Evolutionary conservation across 2,113 vertebrate genomes (phyloP), one percentile per base, ranked within the genome.

Genomic region (Esox niger): DNA sequence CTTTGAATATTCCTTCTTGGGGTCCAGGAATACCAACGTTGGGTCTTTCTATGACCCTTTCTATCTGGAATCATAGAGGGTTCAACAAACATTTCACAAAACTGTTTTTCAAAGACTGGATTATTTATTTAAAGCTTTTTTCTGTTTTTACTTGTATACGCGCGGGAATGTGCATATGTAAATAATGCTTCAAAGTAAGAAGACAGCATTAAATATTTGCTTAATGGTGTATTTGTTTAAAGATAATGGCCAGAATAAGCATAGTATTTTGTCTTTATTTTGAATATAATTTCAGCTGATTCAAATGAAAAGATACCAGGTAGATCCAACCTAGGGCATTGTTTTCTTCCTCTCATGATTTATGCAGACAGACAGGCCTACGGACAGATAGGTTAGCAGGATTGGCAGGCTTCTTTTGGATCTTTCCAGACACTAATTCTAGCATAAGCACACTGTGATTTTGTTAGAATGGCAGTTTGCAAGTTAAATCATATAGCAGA

Each of bases 401-500:
- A 13, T 52, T 52, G 47, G 47, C 47, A 52, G 47, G 47, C 20
- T 52, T 21, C 47, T 21, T 52, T 7, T 52, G n/a, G 30, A 59
- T 59, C 27, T 26, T 30, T 26, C 30, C 47, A 32, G 58, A 71
- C 25, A 58, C 35, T 57, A 58, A 65, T 32, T 57, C 59, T 56
- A 63, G 58, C 31, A 61, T 68, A 74, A 74, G 57, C 56, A 68
- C 56, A 75, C 21, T 59, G n/a, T 21, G 21, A n/a, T 21, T 52
- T 17, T 52, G 47, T 52, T n/a, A 52, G n/a, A 52, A 52, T 7
- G n/a, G 47, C 47, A 21, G n/a, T 52, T n/a, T n/a, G 47, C n/a
- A 25, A 64, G 55, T 56, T 69, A 62, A 64, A 69, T 69, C 52
- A 65, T 47, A 66, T 56, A 13, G 38, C 29, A 32, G 27, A 59